Base-by-base conservation (phyloP, 2,113 vertebrate genomes). In the Halichoerus grypus region DNA sequence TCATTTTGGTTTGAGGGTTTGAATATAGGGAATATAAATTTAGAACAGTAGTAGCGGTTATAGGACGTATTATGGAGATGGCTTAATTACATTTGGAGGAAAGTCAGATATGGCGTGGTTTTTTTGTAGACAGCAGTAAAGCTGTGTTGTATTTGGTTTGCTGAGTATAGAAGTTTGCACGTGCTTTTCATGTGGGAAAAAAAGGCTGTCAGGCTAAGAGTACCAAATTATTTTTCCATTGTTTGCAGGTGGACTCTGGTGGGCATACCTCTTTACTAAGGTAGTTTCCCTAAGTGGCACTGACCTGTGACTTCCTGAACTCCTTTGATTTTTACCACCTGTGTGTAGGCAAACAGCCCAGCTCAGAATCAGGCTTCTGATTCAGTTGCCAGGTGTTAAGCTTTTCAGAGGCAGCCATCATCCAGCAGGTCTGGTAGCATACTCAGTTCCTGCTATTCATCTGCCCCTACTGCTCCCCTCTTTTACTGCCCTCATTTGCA, bases 1-100 rank as follows among this genome's bases (percentile, higher is more conserved):
- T 85, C 36, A 39, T 80, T 91, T 95, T 82, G 89, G 19, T 36
- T 96, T 96, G 36, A 92, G 49, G 61, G 85, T 74, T 69, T 79
- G n/a, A 92, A 55, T 79, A 63, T 77, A 88, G 42, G 46, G 36
- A 81, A 31, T 86, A 49, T 71, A 72, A 65, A 72, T 93, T 19
- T 92, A 86, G 33, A 85, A 69, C 42, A 51, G 33, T 59, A 16
- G 12, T 55, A 85, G n/a, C 22, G n/a, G 33, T 57, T 74, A 36
- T 3, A 77, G 28, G 36, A n/a, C 80, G 49, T 95, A 46, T 72
- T 87, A 42, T 28, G 46, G 80, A 94, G 42, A 71, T 31, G 63
- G 26, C 28, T 36, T 84, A 77, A 69, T 65, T 97, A 57, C 36
- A 42, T 77, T 69, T 61, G 26, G 55, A 90, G 46, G 59, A 82